Percentiles rank a stretch among this genome's conserved stretches.
phyloP scores from a whole-genome alignment of 2,113 vertebrate species.

The Genyomyrus donnyi region DNA sequence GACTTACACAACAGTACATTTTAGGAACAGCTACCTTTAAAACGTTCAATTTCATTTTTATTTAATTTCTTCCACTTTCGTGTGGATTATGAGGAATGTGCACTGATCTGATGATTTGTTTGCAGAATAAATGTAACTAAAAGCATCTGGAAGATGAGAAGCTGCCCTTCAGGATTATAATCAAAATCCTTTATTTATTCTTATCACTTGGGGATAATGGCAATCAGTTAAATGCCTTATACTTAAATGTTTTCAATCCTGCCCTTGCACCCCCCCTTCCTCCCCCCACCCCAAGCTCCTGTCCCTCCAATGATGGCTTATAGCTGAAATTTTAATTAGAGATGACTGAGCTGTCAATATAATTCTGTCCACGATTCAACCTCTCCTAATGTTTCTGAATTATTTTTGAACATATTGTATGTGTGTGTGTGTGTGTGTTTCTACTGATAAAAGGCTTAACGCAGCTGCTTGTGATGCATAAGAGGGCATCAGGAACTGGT shows the following conservation, averaged over 20 bases:
- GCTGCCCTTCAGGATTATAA: background rate
- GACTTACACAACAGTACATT: background rate
- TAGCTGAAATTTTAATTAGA: background rate
- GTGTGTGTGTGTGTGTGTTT: background rate
- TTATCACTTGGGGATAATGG: background rate
- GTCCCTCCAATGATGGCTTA: background rate
- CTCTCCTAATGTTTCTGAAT: background rate
- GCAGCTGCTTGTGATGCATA: background rate
- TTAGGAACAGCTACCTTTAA: background rate
- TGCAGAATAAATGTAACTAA: background rate
- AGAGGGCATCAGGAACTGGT: background rate
- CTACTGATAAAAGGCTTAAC: background rate
- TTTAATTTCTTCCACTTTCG: background rate
- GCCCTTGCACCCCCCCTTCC: background rate
- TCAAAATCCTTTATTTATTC: background rate
- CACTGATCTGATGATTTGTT: background rate
- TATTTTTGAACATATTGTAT: background rate
- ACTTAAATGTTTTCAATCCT: background rate
- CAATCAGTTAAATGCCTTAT: background rate
- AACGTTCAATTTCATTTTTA: background rate
- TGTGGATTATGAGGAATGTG: background rate
- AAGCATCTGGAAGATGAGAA: background rate
- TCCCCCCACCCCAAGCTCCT: background rate
- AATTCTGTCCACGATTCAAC: background rate
- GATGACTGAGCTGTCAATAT: background rate